Base-by-base conservation (phyloP, 2,797 vertebrate species). In the Coccyzus lansbergi region DNA sequence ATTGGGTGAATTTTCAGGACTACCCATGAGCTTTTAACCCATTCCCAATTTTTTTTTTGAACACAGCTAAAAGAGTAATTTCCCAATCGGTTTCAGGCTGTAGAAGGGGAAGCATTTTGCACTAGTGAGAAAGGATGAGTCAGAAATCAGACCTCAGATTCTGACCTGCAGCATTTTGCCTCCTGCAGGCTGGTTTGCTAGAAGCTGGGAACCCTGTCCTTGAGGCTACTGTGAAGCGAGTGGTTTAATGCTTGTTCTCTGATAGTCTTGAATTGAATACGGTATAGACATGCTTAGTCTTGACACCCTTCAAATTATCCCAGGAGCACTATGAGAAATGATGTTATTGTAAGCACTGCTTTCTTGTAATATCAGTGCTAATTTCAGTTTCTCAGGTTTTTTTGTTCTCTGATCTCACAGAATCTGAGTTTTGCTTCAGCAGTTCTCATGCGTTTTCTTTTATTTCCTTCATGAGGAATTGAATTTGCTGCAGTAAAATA, bases 401-500 rank as follows among this genome's bases (percentile, higher is more conserved):
- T 69, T 76, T 80, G 8, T 90, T 78, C 29, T 60, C 52, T n/a
- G 5, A 33, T 78, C 48, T 94, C 72, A 56, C 34, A 38, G 77
- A 93, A 69, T 36, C 77, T 10, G 53, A 69, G 15, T 87, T 89
- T 88, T 87, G 38, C 65, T 86, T 86, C 69, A 92, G 34, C 19
- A 15, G 90, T 94, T 94, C 80, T 92, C 33, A 36, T 16, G 18
- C 75, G 15, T 84, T 95, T 51, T 55, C 64, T 92, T 93, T 93
- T 83, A 83, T 92, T 94, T 93, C 90, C 84, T 87, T 92, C 52
- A 51, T 33, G 62, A 90, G n/a, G 42, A 90, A 89, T 88, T 93
- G 58, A 88, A 51, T 95, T 95, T 96, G 46, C 85, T 72, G 82
- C 88, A 78, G 74, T 87, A 87, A 96, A 96, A 88, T 88, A 86